Conservation (phyloP, 2,797 vertebrate species). For the Naso thynnoides region DNA sequence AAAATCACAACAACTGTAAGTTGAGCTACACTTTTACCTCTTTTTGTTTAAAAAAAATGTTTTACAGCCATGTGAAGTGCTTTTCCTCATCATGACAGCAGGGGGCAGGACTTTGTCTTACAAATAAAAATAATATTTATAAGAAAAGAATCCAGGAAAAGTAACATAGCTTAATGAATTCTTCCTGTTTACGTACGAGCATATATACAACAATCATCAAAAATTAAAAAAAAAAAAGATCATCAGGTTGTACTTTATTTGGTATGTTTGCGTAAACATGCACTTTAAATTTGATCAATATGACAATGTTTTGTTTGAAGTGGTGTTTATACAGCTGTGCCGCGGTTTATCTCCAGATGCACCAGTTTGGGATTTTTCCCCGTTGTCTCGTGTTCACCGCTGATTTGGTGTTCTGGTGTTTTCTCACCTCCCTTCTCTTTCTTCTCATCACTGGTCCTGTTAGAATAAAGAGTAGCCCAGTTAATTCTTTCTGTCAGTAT, state of each 20-base stretch:
- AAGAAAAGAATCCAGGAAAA: not conserved
- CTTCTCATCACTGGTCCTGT: slow-evolving; percentile 87
- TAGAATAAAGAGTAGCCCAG: too few species aligned
- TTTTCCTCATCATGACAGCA: slow-evolving; percentile 21
- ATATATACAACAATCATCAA: slow-evolving; percentile 38
- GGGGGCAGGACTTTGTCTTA: not conserved
- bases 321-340: slow-evolving; percentile 89
- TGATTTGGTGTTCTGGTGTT: slow-evolving; percentile 81
- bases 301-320: too few species aligned
- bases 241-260: not conserved
- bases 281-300: not conserved
- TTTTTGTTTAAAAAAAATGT: not conserved
- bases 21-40: too few species aligned
- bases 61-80: not conserved
- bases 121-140: slow-evolving; percentile 4
- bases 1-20: not conserved
- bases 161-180: not conserved
- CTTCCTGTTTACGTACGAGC: slow-evolving; percentile 32
- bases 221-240: slow-evolving; percentile 1
- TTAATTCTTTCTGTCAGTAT: too few species aligned
- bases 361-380: slow-evolving; percentile 81
- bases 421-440: slow-evolving; percentile 89
- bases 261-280: not conserved
- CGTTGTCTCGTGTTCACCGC: slow-evolving; percentile 79
- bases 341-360: slow-evolving; percentile 86